Conservation (phyloP, 2,797 vertebrate genomes). For the Danionella dracula region DNA sequence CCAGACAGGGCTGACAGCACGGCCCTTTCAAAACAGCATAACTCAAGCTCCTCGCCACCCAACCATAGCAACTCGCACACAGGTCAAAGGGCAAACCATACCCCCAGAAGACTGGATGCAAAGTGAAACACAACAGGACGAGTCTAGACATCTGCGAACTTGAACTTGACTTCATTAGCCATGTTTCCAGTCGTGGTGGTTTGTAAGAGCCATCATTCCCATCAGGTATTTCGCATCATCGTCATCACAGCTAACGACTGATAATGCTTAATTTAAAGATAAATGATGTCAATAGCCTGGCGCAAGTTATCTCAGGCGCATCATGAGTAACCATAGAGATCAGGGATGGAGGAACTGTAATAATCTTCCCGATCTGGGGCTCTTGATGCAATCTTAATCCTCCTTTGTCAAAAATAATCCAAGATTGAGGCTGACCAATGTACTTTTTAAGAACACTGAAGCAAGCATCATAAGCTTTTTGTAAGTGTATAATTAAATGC, state of each 20-base stretch:
- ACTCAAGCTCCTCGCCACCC: constrained; percentile 76
- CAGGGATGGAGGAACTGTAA: constrained; percentile 58
- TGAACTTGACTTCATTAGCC: constrained; percentile 62
- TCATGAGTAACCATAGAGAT: constrained; percentile 63
- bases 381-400: constrained; percentile 66
- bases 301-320: constrained; percentile 28
- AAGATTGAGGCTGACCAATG: constrained; percentile 71
- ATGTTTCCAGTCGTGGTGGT: neutral
- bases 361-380: constrained; percentile 64
- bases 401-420: constrained; percentile 55
- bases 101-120: constrained; percentile 16
- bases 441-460: constrained; percentile 55
- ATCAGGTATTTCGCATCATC: no score
- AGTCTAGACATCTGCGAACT: constrained; percentile 60
- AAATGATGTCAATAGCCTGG: constrained; percentile 9
- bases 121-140: constrained; percentile 22
- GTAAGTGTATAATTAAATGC: no score
- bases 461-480: no score
- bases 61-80: constrained; percentile 86
- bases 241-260: no score
- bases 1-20: constrained; percentile 93
- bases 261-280: no score
- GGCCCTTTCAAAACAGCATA: constrained; percentile 87
- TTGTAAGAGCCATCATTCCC: no score
- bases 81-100: constrained; percentile 70